A percentile compares a stretch with the other conserved stretches of the same genome.
Evolutionary conservation across 2,113 vertebrate species (phyloP).

Genomic region (Redunca redunca): DNA sequence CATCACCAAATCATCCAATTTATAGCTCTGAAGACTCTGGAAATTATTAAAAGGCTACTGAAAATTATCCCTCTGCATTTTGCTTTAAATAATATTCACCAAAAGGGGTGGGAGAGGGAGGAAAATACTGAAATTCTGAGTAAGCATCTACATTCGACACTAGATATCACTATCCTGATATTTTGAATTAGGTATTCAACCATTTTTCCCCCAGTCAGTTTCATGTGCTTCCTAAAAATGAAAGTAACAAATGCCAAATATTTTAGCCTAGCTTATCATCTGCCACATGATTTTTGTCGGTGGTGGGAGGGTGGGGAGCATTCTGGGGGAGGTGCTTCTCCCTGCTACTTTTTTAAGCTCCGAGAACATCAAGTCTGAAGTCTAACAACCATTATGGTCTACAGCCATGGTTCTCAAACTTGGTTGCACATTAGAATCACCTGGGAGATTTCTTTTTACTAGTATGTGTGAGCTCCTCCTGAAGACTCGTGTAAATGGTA

Average conservation of each 20-base stretch:
- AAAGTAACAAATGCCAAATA: neutral
- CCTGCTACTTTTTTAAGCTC: neutral
- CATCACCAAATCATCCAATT: neutral
- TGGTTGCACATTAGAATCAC: neutral
- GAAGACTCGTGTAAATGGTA: neutral
- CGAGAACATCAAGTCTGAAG: neutral
- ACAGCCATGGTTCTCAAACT: neutral
- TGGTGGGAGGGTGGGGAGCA: neutral
- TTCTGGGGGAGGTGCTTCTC: neutral
- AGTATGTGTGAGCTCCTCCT: neutral
- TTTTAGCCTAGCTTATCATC: neutral
- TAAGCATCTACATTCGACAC: neutral
- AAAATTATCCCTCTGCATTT: neutral
- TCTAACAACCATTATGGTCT: neutral
- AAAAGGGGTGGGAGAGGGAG: neutral
- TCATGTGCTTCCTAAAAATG: neutral
- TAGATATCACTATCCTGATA: slow-evolving; percentile 13
- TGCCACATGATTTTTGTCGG: neutral
- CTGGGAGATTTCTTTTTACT: neutral
- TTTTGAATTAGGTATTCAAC: neutral
- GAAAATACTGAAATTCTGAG: neutral
- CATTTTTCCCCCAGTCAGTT: neutral
- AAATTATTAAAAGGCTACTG: neutral
- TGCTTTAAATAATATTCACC: neutral
- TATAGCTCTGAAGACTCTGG: neutral